Base-by-base conservation (phyloP, 2,797 vertebrate genomes). In the Rhinichthys osculus region DNA sequence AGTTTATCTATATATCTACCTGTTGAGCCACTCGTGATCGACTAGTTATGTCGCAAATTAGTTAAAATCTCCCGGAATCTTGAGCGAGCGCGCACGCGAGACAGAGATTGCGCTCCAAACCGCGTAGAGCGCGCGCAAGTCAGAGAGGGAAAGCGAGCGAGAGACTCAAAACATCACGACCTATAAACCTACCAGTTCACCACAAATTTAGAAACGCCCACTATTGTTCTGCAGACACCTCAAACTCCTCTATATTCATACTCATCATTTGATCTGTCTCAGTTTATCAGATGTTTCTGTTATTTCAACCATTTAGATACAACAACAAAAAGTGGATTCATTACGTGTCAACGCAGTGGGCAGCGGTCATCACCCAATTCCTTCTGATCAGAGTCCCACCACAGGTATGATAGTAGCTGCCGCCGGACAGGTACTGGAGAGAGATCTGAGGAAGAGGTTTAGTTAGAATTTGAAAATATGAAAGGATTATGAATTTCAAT, bases 351-450 rank as follows among this genome's bases (percentile, higher is more conserved):
- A 98, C 96, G 21, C 97, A 98, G 90, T 97, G 97, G 90, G 97
- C 97, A 0, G 97, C 97, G 0, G 96, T 98, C 96, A 97, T 90
- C 78, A 97, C 97, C 95, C 97, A 97, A 91, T 95, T 93, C 78
- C 7, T 91, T 67, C 0, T 92, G 92, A 98, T 90, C 92, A 98
- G 95, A 85, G 95, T 94, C 71, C 98, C 98, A 19, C 98, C 97
- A 30, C 98, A 98, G 30, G 95, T 97, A 91, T 98, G 98, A 88
- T 94, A 27, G 95, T 92, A 97, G 33, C 2, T 57, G 79, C 91
- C 78, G 0, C 91, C 67, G 0, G 94, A 95, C 81, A 21, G 76
- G 87, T 94, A 97, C 92, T 98, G 97, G 35, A 98, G 97, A 71
- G 97, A 97, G 90, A 97, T 95, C 97, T 98, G 87, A 84, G 19